Conservation (phyloP, 2,113 vertebrate genomes). For the Pongo abelii region DNA sequence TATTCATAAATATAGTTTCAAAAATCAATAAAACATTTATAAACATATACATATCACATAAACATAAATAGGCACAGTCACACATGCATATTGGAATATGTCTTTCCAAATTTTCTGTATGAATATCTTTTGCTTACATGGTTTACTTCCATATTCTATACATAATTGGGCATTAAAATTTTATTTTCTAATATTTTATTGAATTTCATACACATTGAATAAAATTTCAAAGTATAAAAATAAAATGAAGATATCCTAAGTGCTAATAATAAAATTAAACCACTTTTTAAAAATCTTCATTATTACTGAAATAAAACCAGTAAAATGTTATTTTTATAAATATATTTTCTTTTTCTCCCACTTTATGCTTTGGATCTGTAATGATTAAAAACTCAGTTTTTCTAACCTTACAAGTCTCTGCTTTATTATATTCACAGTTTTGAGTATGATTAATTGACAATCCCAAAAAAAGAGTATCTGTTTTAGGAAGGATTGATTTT, state of each 20-base stretch:
- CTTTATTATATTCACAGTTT: background rate
- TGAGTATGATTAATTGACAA: background rate
- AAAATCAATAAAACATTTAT: background rate
- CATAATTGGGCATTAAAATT: background rate
- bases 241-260: background rate
- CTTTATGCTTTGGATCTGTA: too few species aligned
- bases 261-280: background rate
- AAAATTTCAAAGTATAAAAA: background rate
- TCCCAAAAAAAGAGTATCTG: background rate
- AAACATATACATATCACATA: background rate
- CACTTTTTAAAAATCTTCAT: background rate
- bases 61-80: background rate
- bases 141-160: background rate
- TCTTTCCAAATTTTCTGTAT: background rate
- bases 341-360: background rate
- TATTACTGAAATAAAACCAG: background rate
- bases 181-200: background rate
- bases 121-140: background rate
- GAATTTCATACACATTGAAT: background rate
- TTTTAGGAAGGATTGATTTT: background rate
- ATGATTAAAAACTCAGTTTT: background rate
- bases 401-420: background rate
- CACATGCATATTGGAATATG: background rate
- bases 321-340: too few species aligned
- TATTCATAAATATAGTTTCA: background rate